Base-by-base conservation (phyloP, 2,888 invertebrate genomes). In the Ophion obscuratus region DNA sequence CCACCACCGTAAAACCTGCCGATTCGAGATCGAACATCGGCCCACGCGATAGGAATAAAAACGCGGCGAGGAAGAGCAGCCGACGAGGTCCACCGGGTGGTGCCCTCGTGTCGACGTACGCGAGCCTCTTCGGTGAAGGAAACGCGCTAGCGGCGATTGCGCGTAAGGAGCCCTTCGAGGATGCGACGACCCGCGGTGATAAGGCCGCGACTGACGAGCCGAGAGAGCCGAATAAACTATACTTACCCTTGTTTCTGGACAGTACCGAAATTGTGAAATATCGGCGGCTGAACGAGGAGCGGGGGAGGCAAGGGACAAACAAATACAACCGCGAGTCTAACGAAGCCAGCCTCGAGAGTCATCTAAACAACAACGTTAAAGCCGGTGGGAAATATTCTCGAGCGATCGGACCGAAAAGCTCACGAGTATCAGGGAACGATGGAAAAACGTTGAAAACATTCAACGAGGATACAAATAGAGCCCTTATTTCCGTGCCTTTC, bases 401-500 rank as follows among this genome's bases (percentile, higher is more conserved):
- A 59, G 62, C 77, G 0, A 27, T 68, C 11, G 85, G 57, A 1
- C 71, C 67, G 6, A 71, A 81, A 57, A 74, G 31, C 2, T 74
- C 85, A 5, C 67, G 68, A 24, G 14, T 74, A 53, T 67, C 70
- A 1, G 62, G 14, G n/a, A 78, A 81, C 14, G 57, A 47, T 20
- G 67, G 70, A 1, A 73, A 77, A 36, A 6, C 20, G 6, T n/a
- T 57, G 14, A 77, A 27, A 27, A 67, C 61, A 47, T 24, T 44
- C 0, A 44, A 64, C 1, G 57, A 85, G 5, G 40, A 74, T 10
- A 77, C 88, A 84, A 73, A 53, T 4, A 4, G 73, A 0, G 84
- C 75, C n/a, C 91, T 92, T 4, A 88, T 93, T 14, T 91, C 92
- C 0, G 89, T 94, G 27, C 94, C 94, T 0, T 94, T 94, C 73